Percentiles rank a stretch among this genome's conserved stretches.
phyloP scores from a whole-genome alignment of 2,113 vertebrate species.

The Gorsachius goisagi region DNA sequence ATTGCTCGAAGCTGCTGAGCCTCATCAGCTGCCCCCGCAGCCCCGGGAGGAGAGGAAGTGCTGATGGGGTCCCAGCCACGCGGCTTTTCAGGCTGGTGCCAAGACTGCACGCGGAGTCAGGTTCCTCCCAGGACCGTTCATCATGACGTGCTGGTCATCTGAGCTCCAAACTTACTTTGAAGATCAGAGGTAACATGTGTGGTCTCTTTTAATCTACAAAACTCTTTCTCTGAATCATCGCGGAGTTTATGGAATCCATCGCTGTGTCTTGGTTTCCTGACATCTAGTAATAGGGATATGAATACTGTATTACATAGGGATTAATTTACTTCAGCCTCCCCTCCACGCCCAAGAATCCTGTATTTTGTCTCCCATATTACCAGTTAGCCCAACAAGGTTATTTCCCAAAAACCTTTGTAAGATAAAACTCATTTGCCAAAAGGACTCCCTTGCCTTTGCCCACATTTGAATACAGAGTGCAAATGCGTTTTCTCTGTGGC shows the following conservation, averaged over 20 bases:
- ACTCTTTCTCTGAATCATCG: not conserved
- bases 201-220: not conserved
- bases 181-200: conserved; percentile 20
- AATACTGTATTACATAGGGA: not conserved
- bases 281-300: not conserved
- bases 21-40: not conserved
- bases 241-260: not conserved
- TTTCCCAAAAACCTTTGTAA: not conserved
- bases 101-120: accelerated
- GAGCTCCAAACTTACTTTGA: not conserved
- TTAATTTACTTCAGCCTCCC: not conserved
- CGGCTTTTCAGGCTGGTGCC: not conserved
- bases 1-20: conserved; percentile 19
- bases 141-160: not conserved
- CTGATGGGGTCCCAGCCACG: not conserved
- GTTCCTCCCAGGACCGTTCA: not conserved
- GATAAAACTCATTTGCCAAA: not conserved
- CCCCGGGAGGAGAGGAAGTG: not conserved
- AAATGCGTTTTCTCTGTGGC: not conserved
- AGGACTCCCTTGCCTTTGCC: not conserved
- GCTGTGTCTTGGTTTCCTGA: not conserved
- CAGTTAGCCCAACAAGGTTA: not conserved
- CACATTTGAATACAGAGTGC: not conserved
- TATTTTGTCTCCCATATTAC: not conserved
- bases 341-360: not conserved